A percentile compares a stretch with the other conserved stretches of the same genome.
Evolutionary conservation across 2,888 invertebrate species (phyloP).

Genomic region (Cephus spinipes): DNA sequence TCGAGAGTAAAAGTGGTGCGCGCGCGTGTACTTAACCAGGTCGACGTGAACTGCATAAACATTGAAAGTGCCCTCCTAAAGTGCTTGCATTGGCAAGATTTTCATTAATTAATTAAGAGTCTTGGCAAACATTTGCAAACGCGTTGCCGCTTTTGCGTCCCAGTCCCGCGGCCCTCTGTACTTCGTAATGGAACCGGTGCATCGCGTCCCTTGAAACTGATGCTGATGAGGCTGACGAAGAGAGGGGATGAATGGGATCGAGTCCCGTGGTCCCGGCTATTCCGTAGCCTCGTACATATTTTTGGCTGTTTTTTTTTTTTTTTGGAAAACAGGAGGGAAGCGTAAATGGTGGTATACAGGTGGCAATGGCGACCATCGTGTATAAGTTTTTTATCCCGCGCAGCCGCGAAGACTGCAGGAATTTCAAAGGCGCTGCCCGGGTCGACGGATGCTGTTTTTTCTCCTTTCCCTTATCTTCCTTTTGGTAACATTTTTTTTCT

Average conservation of each 20-base stretch:
- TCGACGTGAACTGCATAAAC: not conserved
- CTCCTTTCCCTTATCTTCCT: not conserved
- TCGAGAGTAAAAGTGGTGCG: not conserved
- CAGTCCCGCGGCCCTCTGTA: not conserved
- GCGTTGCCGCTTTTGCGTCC: not conserved
- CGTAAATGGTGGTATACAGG: not conserved
- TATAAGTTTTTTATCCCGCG: not conserved
- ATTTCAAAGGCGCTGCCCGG: not conserved
- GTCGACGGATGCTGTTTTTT: not conserved
- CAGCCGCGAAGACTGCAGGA: not conserved
- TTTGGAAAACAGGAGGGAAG: not conserved
- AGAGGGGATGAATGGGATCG: not conserved
- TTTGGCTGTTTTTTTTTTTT: not conserved
- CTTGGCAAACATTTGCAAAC: slow-evolving; percentile 22
- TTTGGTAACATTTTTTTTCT: not conserved
- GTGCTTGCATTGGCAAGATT: slow-evolving; percentile 19
- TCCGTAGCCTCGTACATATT: not conserved
- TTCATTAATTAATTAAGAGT: slow-evolving; percentile 40
- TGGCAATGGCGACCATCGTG: too few relatives aligned
- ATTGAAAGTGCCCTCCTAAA: not conserved
- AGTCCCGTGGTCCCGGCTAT: not conserved
- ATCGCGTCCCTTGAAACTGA: not conserved
- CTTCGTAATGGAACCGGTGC: not conserved
- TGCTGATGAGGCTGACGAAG: not conserved
- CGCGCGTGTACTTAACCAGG: not conserved